These are phyloP conservation scores for Rhabdophis nuchalis DNA, from an alignment of 2,797 vertebrate genomes.

Conservation along the genomic window DNA sequence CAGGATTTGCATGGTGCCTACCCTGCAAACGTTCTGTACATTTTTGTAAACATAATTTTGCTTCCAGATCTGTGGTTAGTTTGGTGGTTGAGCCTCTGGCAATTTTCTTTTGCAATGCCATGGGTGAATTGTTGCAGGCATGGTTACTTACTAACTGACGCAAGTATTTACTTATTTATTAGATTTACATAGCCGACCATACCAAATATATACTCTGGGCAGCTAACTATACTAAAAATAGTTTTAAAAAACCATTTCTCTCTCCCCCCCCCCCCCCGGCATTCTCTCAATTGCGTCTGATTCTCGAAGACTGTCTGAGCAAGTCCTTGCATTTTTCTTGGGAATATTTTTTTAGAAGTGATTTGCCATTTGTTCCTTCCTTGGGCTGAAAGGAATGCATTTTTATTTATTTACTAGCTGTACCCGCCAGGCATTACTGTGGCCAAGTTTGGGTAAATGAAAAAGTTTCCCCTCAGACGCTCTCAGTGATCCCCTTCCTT, in stretches of 20 bases:
- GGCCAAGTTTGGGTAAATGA: too few relatives aligned
- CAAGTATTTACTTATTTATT: background rate
- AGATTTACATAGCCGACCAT: background rate
- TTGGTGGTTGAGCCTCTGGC: background rate
- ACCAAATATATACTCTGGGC: background rate
- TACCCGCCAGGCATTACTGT: too few relatives aligned
- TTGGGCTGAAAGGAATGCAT: background rate
- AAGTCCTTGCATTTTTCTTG: background rate
- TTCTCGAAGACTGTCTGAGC: background rate
- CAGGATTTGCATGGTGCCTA: background rate
- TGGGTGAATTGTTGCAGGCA: background rate
- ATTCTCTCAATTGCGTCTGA: background rate
- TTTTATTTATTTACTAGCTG: background rate
- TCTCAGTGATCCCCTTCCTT: too few relatives aligned
- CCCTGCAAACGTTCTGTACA: background rate
- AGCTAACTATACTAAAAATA: background rate
- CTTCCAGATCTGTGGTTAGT: background rate
- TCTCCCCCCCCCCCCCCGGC: too few relatives aligned
- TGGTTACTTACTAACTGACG: background rate
- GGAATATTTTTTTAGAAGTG: background rate
- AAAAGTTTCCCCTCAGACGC: too few relatives aligned
- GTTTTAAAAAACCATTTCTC: background rate
- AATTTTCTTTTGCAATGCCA: background rate
- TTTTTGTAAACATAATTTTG: background rate
- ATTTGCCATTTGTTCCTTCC: background rate